phyloP scores from a whole-genome alignment of 2,797 vertebrate species.

The Cossypha dichroa region DNA sequence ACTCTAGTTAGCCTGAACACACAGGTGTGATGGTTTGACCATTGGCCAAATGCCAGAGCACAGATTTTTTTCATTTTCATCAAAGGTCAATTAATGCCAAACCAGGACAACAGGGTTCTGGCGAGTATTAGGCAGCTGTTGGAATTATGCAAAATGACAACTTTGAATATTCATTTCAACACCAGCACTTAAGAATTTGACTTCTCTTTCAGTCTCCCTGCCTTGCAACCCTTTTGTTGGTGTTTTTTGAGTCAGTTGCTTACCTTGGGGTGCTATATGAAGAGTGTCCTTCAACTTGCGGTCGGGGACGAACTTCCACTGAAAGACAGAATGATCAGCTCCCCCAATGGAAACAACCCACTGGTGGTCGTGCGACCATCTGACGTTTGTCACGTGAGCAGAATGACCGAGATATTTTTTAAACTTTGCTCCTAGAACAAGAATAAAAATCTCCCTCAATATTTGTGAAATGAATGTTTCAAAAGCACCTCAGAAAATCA shows the following conservation, averaged over 20 bases:
- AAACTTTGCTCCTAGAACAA: constrained; percentile 91
- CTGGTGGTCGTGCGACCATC: constrained; percentile 98
- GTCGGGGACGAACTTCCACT: constrained; percentile 98
- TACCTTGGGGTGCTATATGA: constrained; percentile 95
- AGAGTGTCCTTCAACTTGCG: constrained; percentile 92
- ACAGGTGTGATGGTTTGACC: neutral
- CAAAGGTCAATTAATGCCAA: neutral
- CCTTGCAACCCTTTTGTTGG: rapidly evolving
- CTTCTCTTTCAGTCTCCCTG: neutral
- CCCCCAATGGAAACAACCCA: constrained; percentile 98
- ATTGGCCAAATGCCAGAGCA: neutral
- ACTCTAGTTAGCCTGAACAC: neutral
- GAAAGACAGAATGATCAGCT: constrained; percentile 98
- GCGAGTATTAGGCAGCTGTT: neutral
- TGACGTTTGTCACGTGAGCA: constrained; percentile 93
- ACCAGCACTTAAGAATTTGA: neutral
- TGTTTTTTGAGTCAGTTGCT: neutral
- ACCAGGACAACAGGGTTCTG: neutral
- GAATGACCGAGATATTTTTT: constrained; percentile 98
- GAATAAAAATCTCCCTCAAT: constrained; percentile 30
- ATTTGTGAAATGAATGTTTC: neutral
- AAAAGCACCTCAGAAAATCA: neutral
- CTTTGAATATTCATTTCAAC: neutral
- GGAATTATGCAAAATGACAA: neutral
- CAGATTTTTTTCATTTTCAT: neutral